Evolutionary conservation across 2,113 vertebrate genomes (phyloP).

Genomic region (Antechinus flavipes): DNA sequence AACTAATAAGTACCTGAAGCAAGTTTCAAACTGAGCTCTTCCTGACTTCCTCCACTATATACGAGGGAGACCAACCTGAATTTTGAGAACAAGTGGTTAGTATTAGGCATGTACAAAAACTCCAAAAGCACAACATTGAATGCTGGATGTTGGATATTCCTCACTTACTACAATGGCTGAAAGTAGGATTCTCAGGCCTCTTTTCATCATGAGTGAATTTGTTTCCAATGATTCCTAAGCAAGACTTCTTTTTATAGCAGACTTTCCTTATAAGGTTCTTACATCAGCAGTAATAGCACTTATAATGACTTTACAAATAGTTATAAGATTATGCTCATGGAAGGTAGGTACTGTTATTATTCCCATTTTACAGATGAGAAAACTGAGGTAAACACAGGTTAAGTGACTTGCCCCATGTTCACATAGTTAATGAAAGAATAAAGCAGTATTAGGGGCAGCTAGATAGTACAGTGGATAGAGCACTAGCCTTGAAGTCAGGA

Average conservation of each 20-base stretch:
- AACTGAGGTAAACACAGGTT: not conserved
- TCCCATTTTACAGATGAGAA: not conserved
- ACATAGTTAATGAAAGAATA: not conserved
- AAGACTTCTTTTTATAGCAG: not conserved
- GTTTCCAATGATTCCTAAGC: not conserved
- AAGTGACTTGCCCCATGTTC: not conserved
- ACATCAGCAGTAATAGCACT: not conserved
- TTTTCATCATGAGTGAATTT: not conserved
- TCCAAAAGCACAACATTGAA: not conserved
- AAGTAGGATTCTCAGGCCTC: not conserved
- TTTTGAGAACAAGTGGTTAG: not conserved
- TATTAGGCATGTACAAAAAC: not conserved
- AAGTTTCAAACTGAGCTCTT: not conserved
- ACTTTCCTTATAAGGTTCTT: not conserved
- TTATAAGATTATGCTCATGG: not conserved
- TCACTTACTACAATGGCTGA: not conserved
- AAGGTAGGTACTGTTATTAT: not conserved
- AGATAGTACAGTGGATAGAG: too few species aligned
- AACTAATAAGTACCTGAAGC: not conserved
- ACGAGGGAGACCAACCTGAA: not conserved
- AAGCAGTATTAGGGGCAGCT: not conserved
- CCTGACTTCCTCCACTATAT: not conserved
- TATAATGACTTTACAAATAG: not conserved
- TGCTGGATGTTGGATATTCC: not conserved
- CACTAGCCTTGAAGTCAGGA: too few species aligned